A percentile compares a stretch with the other conserved stretches of the same genome.
phyloP scores from a whole-genome alignment of 2,888 invertebrate species.

The Drosophila infuscata region DNA sequence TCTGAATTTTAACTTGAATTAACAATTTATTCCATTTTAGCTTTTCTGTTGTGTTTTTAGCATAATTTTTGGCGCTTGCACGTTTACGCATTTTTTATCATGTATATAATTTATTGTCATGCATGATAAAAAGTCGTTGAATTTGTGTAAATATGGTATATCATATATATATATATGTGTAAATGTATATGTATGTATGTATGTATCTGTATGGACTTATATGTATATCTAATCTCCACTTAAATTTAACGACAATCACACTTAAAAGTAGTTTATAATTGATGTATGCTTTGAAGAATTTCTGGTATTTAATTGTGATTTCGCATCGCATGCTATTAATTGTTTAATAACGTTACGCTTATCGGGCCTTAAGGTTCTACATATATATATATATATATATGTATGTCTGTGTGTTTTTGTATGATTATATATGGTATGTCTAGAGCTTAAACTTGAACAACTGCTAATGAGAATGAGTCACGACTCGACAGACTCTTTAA shows the following conservation, averaged over 20 bases:
- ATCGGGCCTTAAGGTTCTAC: slow-evolving; percentile 57
- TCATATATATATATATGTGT: slow-evolving; percentile 48
- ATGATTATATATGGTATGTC: slow-evolving; percentile 59
- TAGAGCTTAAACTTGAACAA: slow-evolving; percentile 80
- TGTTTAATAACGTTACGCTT: slow-evolving; percentile 56
- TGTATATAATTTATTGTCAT: slow-evolving; percentile 80
- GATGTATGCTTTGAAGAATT: slow-evolving; percentile 20
- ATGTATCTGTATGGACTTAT: slow-evolving; percentile 36
- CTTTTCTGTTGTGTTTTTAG: slow-evolving; percentile 52
- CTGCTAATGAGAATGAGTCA: slow-evolving; percentile 78
- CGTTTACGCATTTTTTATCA: slow-evolving; percentile 63
- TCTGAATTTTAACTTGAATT: slow-evolving; percentile 61
- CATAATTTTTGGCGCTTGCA: slow-evolving; percentile 78
- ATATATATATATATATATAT: slow-evolving; percentile 14
- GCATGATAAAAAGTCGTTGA: slow-evolving; percentile 72
- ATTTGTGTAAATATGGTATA: slow-evolving; percentile 61
- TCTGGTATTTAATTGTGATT: slow-evolving; percentile 34
- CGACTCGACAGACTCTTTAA: slow-evolving; percentile 78
- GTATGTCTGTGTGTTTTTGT: slow-evolving; percentile 34
- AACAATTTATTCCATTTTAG: slow-evolving; percentile 47
- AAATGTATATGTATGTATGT: slow-evolving; percentile 34
- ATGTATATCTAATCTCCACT: slow-evolving; percentile 47
- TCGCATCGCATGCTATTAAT: slow-evolving; percentile 43
- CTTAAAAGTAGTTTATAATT: slow-evolving; percentile 64
- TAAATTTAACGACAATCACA: slow-evolving; percentile 71